These are phyloP conservation scores for Lacanobia wlatinum DNA, from an alignment of 2,888 invertebrate genomes.

Conservation along the genomic window DNA sequence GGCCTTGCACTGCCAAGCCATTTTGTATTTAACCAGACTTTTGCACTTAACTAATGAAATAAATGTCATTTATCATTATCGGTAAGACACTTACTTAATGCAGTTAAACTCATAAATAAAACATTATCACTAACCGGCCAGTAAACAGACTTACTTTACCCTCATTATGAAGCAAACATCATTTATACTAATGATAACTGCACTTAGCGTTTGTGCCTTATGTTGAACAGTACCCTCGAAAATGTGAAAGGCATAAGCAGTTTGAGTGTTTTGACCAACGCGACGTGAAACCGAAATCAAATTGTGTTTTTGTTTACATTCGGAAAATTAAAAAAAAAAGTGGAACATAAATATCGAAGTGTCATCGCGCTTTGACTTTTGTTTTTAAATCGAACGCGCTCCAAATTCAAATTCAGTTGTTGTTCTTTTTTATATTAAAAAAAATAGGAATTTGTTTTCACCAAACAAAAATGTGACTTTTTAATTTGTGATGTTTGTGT, in stretches of 20 bases:
- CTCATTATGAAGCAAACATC: constrained; percentile 59
- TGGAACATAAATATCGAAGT: constrained; percentile 26
- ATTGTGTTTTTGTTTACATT: constrained; percentile 30
- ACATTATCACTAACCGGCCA: constrained; percentile 44
- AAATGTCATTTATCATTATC: constrained; percentile 37
- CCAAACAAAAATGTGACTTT: constrained; percentile 39
- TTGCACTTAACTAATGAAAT: background rate
- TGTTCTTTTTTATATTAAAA: background rate
- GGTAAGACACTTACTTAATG: constrained; percentile 35
- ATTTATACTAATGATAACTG: constrained; percentile 41
- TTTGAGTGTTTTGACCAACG: constrained; percentile 19
- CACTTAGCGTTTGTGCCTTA: constrained; percentile 27
- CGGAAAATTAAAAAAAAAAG: constrained; percentile 28
- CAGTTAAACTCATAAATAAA: constrained; percentile 49
- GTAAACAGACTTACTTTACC: constrained; percentile 61
- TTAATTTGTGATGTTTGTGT: constrained; percentile 20
- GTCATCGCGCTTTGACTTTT: constrained; percentile 7
- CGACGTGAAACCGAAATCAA: constrained; percentile 4
- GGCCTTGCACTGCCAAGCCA: constrained; percentile 27
- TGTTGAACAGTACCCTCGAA: constrained; percentile 45
- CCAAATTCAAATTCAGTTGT: background rate
- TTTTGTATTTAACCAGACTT: constrained; percentile 13
- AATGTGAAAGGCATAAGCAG: constrained; percentile 54
- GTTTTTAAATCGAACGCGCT: constrained; percentile 9
- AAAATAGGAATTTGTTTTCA: background rate